phyloP scores from a whole-genome alignment of 2,113 vertebrate species.

The Peucedramus taeniatus region DNA sequence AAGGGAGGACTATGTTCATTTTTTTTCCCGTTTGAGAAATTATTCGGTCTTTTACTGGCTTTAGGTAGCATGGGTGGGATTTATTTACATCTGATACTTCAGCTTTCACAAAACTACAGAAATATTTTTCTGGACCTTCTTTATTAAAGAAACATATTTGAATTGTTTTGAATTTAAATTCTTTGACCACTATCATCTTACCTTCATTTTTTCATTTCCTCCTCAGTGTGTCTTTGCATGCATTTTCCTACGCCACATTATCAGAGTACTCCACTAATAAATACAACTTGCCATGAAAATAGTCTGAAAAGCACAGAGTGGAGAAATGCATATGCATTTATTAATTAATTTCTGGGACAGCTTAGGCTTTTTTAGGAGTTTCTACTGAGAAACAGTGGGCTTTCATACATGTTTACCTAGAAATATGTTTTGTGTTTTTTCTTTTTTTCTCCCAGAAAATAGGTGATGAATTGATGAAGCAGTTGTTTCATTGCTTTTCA shows the following conservation, averaged over 20 bases:
- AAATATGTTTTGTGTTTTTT: not conserved
- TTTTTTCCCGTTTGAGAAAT: not conserved
- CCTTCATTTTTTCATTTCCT: not conserved
- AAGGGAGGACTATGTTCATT: rapidly evolving
- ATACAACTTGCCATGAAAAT: not conserved
- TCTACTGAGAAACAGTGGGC: not conserved
- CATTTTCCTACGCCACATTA: not conserved
- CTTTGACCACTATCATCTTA: not conserved
- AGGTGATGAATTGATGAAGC: not conserved
- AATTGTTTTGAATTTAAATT: not conserved
- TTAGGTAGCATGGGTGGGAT: not conserved
- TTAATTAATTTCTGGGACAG: not conserved
- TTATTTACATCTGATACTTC: not conserved
- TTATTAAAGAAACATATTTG: not conserved
- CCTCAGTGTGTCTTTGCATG: not conserved
- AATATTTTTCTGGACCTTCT: not conserved
- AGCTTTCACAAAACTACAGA: not conserved
- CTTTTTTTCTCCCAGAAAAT: not conserved
- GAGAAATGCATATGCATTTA: not conserved
- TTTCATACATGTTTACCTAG: not conserved
- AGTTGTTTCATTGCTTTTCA: not conserved
- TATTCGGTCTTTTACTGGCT: not conserved
- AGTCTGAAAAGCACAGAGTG: not conserved
- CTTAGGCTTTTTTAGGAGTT: not conserved
- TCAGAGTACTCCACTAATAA: not conserved